Evolutionary conservation across 1,140 invertebrate species (phyloP).

Genomic region (Ostrea edulis): DNA sequence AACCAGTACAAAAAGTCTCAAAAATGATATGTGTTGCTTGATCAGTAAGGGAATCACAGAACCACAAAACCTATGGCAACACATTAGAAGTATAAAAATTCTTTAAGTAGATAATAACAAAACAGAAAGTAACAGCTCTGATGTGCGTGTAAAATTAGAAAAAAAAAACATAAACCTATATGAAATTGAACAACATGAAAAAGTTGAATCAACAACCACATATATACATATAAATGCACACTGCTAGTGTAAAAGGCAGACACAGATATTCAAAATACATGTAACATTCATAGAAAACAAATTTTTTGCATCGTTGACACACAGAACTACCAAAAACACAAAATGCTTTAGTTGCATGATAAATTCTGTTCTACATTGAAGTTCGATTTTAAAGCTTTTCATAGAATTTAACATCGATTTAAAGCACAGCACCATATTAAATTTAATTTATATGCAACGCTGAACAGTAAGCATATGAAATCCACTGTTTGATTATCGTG

Average conservation of each 20-base stretch:
- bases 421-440: constrained; percentile 31
- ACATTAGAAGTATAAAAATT: not conserved
- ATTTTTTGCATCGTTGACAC: not conserved
- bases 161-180: not conserved
- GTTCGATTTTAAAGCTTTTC: constrained; percentile 18
- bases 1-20: not conserved
- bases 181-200: constrained; percentile 10
- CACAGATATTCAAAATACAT: not conserved
- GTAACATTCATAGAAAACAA: not conserved
- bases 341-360: not conserved
- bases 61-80: not conserved
- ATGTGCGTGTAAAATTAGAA: not conserved
- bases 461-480: not conserved
- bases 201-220: constrained; percentile 1
- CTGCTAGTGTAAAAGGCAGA: not conserved
- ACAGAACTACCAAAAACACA: not conserved
- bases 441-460: not conserved
- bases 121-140: constrained; percentile 14
- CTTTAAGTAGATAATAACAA: not conserved
- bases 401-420: not conserved
- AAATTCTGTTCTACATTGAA: not conserved
- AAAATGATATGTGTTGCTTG: constrained; percentile 23
- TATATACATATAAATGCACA: not conserved
- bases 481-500: constrained; percentile 27
- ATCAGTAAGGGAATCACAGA: not conserved